These are phyloP conservation scores for Sminthopsis crassicaudata DNA, from an alignment of 2,113 vertebrate genomes.

Conservation along the genomic window DNA sequence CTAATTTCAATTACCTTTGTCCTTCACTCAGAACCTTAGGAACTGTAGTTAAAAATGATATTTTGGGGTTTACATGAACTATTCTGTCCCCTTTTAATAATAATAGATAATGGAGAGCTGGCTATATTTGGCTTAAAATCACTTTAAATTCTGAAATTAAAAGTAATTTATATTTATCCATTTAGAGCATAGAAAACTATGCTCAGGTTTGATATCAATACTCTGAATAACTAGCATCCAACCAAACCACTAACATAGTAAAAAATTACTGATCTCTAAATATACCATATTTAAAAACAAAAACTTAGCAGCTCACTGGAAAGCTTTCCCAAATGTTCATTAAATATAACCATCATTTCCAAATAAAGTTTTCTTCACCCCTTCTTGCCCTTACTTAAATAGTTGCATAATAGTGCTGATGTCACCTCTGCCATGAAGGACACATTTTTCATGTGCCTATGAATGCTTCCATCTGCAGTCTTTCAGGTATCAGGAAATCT, in stretches of 20 bases:
- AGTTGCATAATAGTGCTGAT: not conserved
- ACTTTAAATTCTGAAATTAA: constrained; percentile 11
- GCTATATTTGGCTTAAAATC: constrained; percentile 42
- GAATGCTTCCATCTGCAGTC: not conserved
- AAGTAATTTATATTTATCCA: constrained; percentile 12
- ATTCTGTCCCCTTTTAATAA: not conserved
- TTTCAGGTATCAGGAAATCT: not conserved
- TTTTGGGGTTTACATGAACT: not conserved
- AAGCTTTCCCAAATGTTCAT: constrained; percentile 34
- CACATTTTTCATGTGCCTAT: not conserved
- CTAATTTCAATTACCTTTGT: not conserved
- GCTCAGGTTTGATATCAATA: not conserved
- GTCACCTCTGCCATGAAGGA: not conserved
- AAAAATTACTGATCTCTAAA: constrained; percentile 43
- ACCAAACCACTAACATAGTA: not conserved
- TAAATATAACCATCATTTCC: not conserved
- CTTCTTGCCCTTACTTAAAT: constrained; percentile 35
- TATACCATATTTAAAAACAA: constrained; percentile 6
- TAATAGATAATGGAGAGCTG: constrained; percentile 63
- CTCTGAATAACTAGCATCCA: not conserved
- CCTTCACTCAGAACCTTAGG: not conserved
- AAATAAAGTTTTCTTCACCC: constrained; percentile 26
- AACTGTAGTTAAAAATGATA: not conserved
- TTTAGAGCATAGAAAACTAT: not conserved
- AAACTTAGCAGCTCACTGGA: constrained; percentile 61